Base-by-base conservation (phyloP, 2,888 invertebrate species). In the Cepaea hortensis region DNA sequence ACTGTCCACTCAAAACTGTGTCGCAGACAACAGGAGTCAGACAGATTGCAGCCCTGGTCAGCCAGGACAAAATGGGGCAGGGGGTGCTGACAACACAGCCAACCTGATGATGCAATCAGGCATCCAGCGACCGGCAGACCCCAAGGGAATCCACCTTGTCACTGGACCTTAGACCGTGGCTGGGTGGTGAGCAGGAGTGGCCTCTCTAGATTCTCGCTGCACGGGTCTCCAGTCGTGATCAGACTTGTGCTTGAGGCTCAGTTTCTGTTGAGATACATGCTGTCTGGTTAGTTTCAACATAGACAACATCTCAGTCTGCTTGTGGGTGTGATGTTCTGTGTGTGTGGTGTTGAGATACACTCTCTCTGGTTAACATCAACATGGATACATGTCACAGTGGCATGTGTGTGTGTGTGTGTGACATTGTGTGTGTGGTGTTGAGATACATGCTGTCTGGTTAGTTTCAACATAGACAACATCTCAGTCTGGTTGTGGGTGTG, bases 151-250 rank as follows among this genome's bases (percentile, higher is more conserved):
- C 80, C 80, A 85, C 85, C 85, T 61, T 48, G 61, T 61, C 85
- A 85, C 85, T 85, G 80, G 85, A 85, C 62, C 79, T 35, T n/a
- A 62, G 50, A 70, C 13, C n/a, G 13, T 50, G 75, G 61, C 62
- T 50, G 73, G 83, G 61, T 55, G 55, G 61, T 75, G 61, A 72
- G 62, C 70, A 84, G 4, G 15, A 61, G 68, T 81, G 68, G 70
- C 79, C 73, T 85, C 85, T 81, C 85, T 72, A 72, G 68, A 73
- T 86, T 86, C 86, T 86, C 86, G 86, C 86, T 86, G 75, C 76
- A 81, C 86, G 86, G 86, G 75, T 81, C 81, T 86, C 86, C 86
- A 86, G 86, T 86, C 86, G 81, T 86, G 86, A 81, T 86, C 86
- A 86, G 85, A 85, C 85, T 65, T 82, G 68, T 81, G 75, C 76